Conservation (phyloP, 37 sponge, comb jelly and placozoan genomes). For the Beroe forskalii region DNA sequence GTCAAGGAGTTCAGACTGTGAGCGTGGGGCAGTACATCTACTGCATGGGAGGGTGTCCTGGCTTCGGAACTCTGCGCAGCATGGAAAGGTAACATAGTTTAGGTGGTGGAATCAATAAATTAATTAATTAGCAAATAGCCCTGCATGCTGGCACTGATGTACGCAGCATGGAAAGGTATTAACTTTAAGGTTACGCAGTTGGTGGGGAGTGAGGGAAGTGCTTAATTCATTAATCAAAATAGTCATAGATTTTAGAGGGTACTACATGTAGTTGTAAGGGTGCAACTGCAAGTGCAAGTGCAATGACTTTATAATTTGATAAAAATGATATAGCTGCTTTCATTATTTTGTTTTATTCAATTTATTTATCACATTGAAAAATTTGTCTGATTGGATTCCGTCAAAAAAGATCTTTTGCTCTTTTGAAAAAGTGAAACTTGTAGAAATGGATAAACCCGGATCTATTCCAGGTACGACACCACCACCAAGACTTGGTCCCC, state of each 20-base stretch:
- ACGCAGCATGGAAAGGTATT: too few species aligned
- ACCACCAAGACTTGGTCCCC: constrained; percentile 42
- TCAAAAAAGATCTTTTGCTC: not conserved
- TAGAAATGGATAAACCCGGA: not conserved
- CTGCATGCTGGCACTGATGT: not conserved
- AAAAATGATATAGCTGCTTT: too few species aligned
- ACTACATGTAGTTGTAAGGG: too few species aligned
- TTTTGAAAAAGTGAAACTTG: not conserved
- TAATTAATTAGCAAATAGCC: not conserved
- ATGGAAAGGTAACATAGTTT: constrained; percentile 35
- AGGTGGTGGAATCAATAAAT: not conserved
- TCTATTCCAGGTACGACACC: constrained; percentile 9
- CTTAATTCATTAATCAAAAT: too few species aligned
- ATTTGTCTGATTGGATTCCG: not conserved
- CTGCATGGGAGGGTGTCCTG: constrained; percentile 53
- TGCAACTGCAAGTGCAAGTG: too few species aligned
- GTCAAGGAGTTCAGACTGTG: constrained; percentile 36
- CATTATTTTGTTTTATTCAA: not conserved
- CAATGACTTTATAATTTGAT: too few species aligned
- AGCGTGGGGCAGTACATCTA: constrained; percentile 38
- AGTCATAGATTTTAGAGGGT: too few species aligned
- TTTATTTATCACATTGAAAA: not conserved
- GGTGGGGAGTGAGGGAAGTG: too few species aligned
- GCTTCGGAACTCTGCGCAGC: constrained; percentile 38
- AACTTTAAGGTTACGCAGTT: too few species aligned